A percentile compares a stretch with the other conserved stretches of the same genome.
phyloP scores from a whole-genome alignment of 2,888 invertebrate genomes.

The Eupeodes luniger region DNA sequence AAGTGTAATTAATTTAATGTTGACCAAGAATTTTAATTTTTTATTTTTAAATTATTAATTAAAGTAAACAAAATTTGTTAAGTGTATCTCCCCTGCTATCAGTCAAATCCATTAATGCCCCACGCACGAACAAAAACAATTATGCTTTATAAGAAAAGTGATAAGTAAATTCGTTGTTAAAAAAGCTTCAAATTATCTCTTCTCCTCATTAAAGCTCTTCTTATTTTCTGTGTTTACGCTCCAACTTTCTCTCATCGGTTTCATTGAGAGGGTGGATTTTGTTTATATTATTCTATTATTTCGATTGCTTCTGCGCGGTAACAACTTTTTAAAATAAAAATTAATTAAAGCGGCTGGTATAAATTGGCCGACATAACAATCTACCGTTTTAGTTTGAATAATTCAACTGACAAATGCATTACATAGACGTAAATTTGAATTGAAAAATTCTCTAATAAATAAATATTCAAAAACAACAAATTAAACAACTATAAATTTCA shows the following conservation, averaged over 20 bases:
- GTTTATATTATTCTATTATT: constrained; percentile 16
- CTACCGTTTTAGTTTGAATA: constrained; percentile 62
- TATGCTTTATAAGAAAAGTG: neutral
- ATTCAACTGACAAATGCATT: constrained; percentile 45
- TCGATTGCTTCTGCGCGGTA: neutral
- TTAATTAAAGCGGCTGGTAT: constrained; percentile 53
- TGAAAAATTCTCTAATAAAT: neutral
- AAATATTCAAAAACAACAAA: neutral
- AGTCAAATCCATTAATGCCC: neutral
- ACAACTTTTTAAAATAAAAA: constrained; percentile 20
- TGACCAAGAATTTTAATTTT: neutral
- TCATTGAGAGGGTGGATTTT: constrained; percentile 39
- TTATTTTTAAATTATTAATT: neutral
- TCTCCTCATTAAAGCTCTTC: constrained; percentile 44
- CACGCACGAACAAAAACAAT: neutral
- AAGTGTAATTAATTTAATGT: too few species aligned
- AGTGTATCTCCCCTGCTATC: constrained; percentile 28
- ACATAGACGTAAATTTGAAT: constrained; percentile 9
- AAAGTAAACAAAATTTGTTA: neutral
- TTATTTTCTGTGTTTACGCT: neutral
- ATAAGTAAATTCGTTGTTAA: too few species aligned
- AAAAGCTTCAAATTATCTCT: constrained; percentile 12
- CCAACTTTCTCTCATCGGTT: neutral
- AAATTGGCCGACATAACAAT: constrained; percentile 59
- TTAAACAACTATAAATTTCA: neutral